phyloP scores from a whole-genome alignment of 2,888 invertebrate genomes.

The Aquatica leii region DNA sequence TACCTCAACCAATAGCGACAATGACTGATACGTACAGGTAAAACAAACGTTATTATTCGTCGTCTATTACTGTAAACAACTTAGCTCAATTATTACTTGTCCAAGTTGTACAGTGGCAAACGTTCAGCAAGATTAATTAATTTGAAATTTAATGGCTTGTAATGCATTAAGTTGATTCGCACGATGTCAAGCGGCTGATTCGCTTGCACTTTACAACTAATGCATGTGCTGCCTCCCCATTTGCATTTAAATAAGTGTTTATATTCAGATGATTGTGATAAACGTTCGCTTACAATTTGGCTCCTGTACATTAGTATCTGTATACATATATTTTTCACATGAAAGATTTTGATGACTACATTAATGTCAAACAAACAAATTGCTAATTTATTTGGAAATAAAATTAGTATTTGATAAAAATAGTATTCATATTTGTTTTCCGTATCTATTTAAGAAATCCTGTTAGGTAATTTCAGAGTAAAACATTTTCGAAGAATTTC shows the following conservation, averaged over 20 bases:
- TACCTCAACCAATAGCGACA: constrained; percentile 92
- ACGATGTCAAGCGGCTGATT: constrained; percentile 43
- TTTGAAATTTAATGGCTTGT: constrained; percentile 65
- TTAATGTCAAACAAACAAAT: constrained; percentile 13
- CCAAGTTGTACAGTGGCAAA: constrained; percentile 31
- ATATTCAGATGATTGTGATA: constrained; percentile 38
- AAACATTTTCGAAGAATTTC: too few relatives aligned
- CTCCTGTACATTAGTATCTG: constrained; percentile 10
- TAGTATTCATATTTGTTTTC: too few relatives aligned
- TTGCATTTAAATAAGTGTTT: constrained; percentile 47
- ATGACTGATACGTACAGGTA: constrained; percentile 90
- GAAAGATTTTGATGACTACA: constrained; percentile 19
- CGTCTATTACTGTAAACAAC: constrained; percentile 24
- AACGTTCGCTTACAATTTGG: constrained; percentile 24
- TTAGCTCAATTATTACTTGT: constrained; percentile 30
- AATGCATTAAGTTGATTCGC: constrained; percentile 49
- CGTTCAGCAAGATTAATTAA: constrained; percentile 60
- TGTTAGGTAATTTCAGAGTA: too few relatives aligned
- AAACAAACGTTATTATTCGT: constrained; percentile 44
- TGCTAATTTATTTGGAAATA: constrained; percentile 10
- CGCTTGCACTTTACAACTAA: constrained; percentile 46
- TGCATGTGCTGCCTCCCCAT: constrained; percentile 44
- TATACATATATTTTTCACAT: constrained; percentile 22
- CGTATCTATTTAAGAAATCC: too few relatives aligned
- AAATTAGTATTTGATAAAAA: too few relatives aligned